Conservation (phyloP, 2,113 vertebrate genomes). For the Phycodurus eques region DNA sequence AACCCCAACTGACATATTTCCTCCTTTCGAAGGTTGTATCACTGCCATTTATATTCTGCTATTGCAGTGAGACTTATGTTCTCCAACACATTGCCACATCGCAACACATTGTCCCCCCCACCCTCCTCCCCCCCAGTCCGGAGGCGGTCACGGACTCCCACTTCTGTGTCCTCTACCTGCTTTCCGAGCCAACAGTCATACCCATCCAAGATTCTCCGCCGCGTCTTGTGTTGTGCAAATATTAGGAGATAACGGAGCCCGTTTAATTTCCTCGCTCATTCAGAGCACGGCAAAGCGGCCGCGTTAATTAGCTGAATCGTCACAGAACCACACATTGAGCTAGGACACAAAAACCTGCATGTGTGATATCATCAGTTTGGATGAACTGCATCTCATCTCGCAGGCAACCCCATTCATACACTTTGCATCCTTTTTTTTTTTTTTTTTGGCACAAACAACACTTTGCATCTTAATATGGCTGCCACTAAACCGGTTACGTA, state of each 20-base stretch:
- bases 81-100: too few relatives aligned
- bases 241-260: not conserved
- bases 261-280: conserved; percentile 11
- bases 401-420: not conserved
- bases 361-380: not conserved
- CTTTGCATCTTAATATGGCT: not conserved
- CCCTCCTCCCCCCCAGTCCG: conserved; percentile 1
- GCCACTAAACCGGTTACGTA: not conserved
- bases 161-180: not conserved
- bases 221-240: not conserved
- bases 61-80: too few relatives aligned
- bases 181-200: not conserved
- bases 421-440: too few relatives aligned
- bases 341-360: not conserved
- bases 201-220: not conserved
- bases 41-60: too few relatives aligned
- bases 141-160: conserved; percentile 14
- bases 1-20: too few relatives aligned
- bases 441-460: too few relatives aligned
- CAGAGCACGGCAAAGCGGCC: not conserved
- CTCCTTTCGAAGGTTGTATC: too few relatives aligned
- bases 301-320: not conserved
- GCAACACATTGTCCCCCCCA: not conserved
- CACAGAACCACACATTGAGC: not conserved
- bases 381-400: not conserved